Base-by-base conservation (phyloP, 2,113 vertebrate species). In the Haemorhous mexicanus region DNA sequence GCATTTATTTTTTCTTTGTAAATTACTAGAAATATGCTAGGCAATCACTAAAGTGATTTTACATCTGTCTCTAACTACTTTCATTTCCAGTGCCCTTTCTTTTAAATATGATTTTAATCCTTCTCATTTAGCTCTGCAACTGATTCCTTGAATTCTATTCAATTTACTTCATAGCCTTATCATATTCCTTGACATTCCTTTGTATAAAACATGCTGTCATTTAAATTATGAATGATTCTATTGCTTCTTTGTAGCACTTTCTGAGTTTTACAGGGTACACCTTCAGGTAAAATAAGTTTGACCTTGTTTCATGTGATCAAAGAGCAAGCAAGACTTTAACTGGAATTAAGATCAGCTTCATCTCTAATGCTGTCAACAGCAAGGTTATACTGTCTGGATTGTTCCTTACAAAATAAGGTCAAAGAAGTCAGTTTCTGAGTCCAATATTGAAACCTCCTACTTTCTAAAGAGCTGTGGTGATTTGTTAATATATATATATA, bases 171-270 rank as follows among this genome's bases (percentile, higher is more conserved):
- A 63, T 66, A 84, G 59, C 26, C 74, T 56, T 88, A 78, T 95
- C 87, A 89, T 85, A 74, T 89, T 89, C 46, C 28, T 86, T 96
- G 90, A 86, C 78, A 91, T 58, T 52, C 59, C 68, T 94, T 87
- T 95, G 53, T 92, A 91, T 94, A 96, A 88, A 95, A 88, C 79
- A 76, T 94, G 72, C 75, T 93, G 78, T 93, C 91, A 91, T 90
- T 94, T 96, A 90, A 93, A 93, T 94, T 91, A 95, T 94, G 86
- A 89, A 92, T 95, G 74, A 41, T 78, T 90, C 84, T 64, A 7
- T 67, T 87, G 61, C 87, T 94, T 53, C 79, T 94, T 88, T 87
- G 63, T 90, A 88, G 78, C 46, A 58, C 68, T 93, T 93, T 84
- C 75, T 91, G 53, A 74, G 78, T 87, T 77, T 92, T 95, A 39